Percentiles rank a stretch among this genome's conserved stretches.
These are phyloP conservation scores for Heliconius ismenius DNA, from an alignment of 2,888 invertebrate genomes.

Conservation along the genomic window DNA sequence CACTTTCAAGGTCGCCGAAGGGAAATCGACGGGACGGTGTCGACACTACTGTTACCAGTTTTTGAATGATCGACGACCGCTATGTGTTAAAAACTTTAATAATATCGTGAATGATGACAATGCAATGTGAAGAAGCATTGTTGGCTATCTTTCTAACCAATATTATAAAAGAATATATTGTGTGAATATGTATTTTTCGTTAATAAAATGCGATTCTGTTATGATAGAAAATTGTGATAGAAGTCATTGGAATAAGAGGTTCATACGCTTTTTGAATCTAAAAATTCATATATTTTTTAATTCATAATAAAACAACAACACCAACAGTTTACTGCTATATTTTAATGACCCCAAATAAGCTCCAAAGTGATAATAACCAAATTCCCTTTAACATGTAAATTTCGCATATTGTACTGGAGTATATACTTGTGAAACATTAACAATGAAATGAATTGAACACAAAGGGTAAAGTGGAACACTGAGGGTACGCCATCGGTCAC, in stretches of 20 bases:
- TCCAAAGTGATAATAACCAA: background rate
- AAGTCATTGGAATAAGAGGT: background rate
- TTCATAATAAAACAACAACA: no score
- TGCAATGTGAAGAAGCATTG: background rate
- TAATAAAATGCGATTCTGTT: background rate
- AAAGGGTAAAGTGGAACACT: conserved; percentile 65
- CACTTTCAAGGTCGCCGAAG: conserved; percentile 75
- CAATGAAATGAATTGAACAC: conserved; percentile 60
- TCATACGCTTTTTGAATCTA: no score
- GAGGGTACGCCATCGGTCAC: conserved; percentile 52
- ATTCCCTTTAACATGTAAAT: conserved; percentile 13
- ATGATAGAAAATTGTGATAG: no score
- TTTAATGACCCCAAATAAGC: background rate
- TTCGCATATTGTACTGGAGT: conserved; percentile 11
- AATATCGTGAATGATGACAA: background rate
- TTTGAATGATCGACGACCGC: conserved; percentile 53
- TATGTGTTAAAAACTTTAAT: conserved; percentile 58
- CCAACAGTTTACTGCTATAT: background rate
- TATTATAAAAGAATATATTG: background rate
- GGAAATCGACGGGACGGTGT: conserved; percentile 72
- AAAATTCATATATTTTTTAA: no score
- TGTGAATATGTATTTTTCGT: background rate
- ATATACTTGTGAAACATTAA: conserved; percentile 47
- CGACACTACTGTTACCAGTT: conserved; percentile 62
- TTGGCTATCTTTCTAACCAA: background rate